Base-by-base conservation (phyloP, 2,797 vertebrate genomes). In the Lophotriccus pileatus region DNA sequence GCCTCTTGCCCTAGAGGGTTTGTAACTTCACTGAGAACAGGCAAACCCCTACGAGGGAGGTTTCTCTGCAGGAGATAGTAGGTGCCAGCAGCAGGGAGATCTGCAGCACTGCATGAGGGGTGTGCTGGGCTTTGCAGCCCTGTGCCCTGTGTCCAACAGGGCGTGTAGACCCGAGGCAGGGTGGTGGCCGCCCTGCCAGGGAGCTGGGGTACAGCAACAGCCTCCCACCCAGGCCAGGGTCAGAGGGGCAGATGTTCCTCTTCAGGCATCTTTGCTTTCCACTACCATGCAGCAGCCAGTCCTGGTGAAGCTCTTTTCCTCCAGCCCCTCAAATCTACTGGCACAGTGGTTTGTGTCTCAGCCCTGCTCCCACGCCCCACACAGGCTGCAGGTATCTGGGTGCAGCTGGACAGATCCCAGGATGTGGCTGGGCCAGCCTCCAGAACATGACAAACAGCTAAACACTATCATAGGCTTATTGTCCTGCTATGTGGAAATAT, bases 401-500 rank as follows among this genome's bases (percentile, higher is more conserved):
- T 55, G 83, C 86, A 84, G 74, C 50, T 22, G 28, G 67, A 91
- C 0, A 0, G 68, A 89, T 55, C 76, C 79, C 0, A 2, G 39
- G 47, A 91, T 0, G 1, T 12, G 52, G 64, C 63, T n/a, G 36
- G 66, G 41, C 23, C 41, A 53, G 56, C 46, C 5, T 3, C 60
- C 49, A 22, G 25, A 68, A 49, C 62, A 27, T 46, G 58, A 84
- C 59, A 76, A 72, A 77, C 80, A 83, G 60, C 84, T 49, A 34
- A 62, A 64, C 5, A 7, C 67, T 43, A 69, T 77, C 62, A 47
- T 0, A 8, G 55, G 28, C 69, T 93, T 91, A 84, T 44, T 63
- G 68, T 87, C 75, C 82, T 90, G 62, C 64, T 66, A 2, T 77
- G 46, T 85, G 83, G 76, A 93, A 95, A 94, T 43, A 32, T 25